Evolutionary conservation across 2,113 vertebrate genomes (phyloP).

Genomic region (Notothenia coriiceps): DNA sequence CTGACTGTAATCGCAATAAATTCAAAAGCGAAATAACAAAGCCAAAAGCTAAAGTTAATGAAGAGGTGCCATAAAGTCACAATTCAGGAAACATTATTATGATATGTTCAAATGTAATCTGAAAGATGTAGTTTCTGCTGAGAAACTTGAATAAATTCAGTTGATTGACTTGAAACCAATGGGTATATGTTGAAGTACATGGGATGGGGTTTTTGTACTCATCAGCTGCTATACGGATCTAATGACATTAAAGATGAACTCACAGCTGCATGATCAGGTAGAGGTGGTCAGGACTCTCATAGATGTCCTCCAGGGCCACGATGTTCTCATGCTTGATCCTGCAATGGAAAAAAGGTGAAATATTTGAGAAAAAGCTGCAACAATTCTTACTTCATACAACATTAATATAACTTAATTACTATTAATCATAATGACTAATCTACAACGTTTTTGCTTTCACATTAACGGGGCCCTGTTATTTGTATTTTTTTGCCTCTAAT

Average conservation of each 20-base stretch:
- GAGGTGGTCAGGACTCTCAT: constrained; percentile 95
- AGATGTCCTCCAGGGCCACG: constrained; percentile 98
- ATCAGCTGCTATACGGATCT: no score
- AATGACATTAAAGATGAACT: constrained; percentile 74
- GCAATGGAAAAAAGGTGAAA: constrained; percentile 36
- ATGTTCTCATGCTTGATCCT: constrained; percentile 99
- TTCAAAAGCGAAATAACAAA: background rate
- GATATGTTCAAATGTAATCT: no score
- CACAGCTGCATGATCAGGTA: constrained; percentile 99
- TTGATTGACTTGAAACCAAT: no score
- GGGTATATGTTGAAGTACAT: no score
- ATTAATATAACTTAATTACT: background rate
- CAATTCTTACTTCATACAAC: background rate
- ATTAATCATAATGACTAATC: constrained; percentile 10
- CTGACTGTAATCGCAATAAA: constrained; percentile 25
- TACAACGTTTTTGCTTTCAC: background rate
- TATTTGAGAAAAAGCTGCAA: background rate
- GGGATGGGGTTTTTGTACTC: no score
- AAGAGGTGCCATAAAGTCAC: no score
- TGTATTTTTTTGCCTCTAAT: no score
- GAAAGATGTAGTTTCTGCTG: no score
- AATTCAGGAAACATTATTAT: no score
- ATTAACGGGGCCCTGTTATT: background rate
- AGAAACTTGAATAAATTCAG: no score
- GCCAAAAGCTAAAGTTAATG: no score